Evolutionary conservation across 2,888 invertebrate species (phyloP), one percentile per base, ranked within the genome.

Genomic region (Pollenia angustigena): DNA sequence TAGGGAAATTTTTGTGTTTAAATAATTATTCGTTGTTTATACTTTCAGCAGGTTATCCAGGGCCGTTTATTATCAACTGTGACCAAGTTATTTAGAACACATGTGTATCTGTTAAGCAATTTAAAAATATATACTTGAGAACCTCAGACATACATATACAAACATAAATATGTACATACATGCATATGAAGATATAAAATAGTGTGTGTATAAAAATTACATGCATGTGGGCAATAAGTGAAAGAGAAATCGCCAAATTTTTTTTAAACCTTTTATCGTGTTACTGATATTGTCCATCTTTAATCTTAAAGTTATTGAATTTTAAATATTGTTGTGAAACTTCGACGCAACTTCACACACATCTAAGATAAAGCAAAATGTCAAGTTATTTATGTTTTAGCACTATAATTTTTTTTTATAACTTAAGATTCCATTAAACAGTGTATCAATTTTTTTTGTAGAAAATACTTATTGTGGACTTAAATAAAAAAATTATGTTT

Each of bases 1-100:
- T 16, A 23, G 16, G 4, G 23, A 71, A 40, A 64, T 54, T 71
- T 71, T n/a, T 18, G 62, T 71, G 79, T 72, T 66, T 46, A 66
- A 68, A 78, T 78, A 85, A 76, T 85, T 85, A 72, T 81, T 85
- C 76, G 72, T 81, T 78, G 81, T 85, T 69, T 50, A 56, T 76
- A 69, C 56, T 81, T 81, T 81, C 76, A 81, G 81, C 81, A 81
- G 76, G 71, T 85, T 78, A 69, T 58, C 71, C 76, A 66, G 62
- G 81, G 48, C 58, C 72, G 58, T 78, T 85, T 14, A 76, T 76
- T 56, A 60, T 71, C 85, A 85, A 72, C 85, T 56, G 81, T 32
- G 69, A 56, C 71, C 52, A 68, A 76, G 58, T 81, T 48, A 74
- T 72, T 76, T 76, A 78, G n/a, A 58, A 42, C 40, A 54, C n/a